Conservation (phyloP, 2,888 invertebrate genomes). For the Monochamus alternatus region DNA sequence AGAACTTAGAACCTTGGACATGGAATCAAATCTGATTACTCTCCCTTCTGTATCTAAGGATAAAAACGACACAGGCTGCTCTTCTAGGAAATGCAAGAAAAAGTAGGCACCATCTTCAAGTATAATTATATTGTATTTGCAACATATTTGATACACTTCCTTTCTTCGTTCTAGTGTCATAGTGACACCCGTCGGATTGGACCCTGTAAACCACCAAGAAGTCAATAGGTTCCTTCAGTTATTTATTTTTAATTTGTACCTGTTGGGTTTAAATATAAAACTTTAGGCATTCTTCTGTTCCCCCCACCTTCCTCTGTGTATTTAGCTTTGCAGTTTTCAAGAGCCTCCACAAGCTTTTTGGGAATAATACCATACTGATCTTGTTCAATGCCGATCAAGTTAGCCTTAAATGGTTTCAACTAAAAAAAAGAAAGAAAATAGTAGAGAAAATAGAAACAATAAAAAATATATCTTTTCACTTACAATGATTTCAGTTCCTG, state of each 20-base stretch:
- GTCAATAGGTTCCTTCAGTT: not conserved
- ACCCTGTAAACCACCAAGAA: slow-evolving; percentile 68
- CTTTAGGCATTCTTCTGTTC: slow-evolving; percentile 77
- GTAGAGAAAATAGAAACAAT: too few relatives aligned
- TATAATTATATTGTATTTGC: slow-evolving; percentile 84
- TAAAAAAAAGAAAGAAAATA: slow-evolving; percentile 66
- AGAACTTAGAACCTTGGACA: slow-evolving; percentile 83
- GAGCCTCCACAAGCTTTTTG: slow-evolving; percentile 73
- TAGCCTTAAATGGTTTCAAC: slow-evolving; percentile 80
- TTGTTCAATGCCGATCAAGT: slow-evolving; percentile 79
- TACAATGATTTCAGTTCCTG: slow-evolving; percentile 80
- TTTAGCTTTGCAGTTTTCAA: slow-evolving; percentile 73
- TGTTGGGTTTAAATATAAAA: slow-evolving; percentile 84
- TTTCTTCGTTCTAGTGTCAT: slow-evolving; percentile 78
- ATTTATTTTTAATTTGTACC: slow-evolving; percentile 50
- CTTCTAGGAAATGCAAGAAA: slow-evolving; percentile 82
- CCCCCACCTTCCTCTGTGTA: slow-evolving; percentile 67
- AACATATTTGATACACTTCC: slow-evolving; percentile 83
- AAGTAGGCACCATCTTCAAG: slow-evolving; percentile 89
- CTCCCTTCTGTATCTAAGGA: slow-evolving; percentile 84
- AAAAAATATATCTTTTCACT: slow-evolving; percentile 65
- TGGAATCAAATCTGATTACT: slow-evolving; percentile 84
- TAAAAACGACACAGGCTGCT: slow-evolving; percentile 78
- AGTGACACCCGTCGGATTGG: slow-evolving; percentile 84
- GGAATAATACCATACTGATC: slow-evolving; percentile 81